Conservation (phyloP, 2,797 vertebrate genomes). For the Sylvia borin region DNA sequence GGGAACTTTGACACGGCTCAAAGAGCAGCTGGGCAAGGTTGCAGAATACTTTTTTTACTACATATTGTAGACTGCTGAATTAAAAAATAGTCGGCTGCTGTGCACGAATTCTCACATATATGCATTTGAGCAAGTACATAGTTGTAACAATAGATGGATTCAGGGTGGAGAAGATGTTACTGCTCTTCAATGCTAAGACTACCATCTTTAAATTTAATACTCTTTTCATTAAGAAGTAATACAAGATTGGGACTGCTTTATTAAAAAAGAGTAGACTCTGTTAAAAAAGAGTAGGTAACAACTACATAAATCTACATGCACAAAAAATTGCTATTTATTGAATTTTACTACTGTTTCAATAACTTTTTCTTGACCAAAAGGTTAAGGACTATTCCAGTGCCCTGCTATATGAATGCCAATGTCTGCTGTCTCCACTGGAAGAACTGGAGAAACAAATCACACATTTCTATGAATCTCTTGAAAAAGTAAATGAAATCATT, state of each 20-base stretch:
- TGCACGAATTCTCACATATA: background rate
- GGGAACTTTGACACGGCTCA: conserved; percentile 83
- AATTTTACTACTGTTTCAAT: background rate
- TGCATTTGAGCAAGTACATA: background rate
- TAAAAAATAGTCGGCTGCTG: background rate
- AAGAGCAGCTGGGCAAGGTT: conserved; percentile 93
- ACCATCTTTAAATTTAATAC: background rate
- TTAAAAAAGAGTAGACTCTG: background rate
- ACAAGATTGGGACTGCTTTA: background rate
- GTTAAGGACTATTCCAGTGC: conserved; percentile 85
- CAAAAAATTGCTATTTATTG: background rate
- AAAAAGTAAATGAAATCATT: conserved; percentile 89
- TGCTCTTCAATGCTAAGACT: background rate
- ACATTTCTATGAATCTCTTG: conserved; percentile 91
- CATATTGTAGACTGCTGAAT: background rate
- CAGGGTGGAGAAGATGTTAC: background rate
- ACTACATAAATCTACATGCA: background rate
- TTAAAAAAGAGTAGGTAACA: background rate
- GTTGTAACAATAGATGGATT: background rate
- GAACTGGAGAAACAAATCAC: conserved; percentile 95
- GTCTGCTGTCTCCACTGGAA: conserved; percentile 86
- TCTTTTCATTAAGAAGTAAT: background rate
- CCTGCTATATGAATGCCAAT: conserved; percentile 88
- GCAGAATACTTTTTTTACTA: background rate
- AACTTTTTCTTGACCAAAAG: conserved; percentile 76